Conservation (phyloP, 2,888 invertebrate species). For the Sialis lutaria region DNA sequence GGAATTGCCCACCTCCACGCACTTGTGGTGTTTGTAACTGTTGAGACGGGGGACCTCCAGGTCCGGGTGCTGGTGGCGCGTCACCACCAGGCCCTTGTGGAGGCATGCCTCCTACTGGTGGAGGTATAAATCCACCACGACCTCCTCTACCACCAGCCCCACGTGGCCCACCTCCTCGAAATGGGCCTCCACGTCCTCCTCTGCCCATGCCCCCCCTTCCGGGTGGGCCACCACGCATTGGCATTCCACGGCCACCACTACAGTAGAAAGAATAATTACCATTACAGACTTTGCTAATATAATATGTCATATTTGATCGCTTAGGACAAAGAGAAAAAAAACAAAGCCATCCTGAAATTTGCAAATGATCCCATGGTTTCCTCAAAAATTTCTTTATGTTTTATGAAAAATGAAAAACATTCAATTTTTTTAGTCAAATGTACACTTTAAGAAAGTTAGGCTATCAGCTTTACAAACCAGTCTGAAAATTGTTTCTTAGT, state of each 20-base stretch:
- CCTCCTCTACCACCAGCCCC: slow-evolving; percentile 12
- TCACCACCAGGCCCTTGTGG: slow-evolving; percentile 7
- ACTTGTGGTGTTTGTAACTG: neutral
- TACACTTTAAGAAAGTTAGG: no score
- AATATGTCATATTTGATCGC: no score
- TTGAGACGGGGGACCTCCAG: neutral
- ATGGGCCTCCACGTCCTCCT: slow-evolving; percentile 13
- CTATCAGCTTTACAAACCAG: no score
- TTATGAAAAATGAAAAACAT: no score
- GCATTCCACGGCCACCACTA: slow-evolving; percentile 6
- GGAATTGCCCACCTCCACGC: slow-evolving; percentile 10
- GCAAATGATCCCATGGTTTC: no score
- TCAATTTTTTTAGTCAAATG: no score
- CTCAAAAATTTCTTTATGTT: no score
- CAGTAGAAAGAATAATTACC: neutral
- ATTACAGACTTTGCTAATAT: no score
- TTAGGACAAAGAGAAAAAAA: no score
- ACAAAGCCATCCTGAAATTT: no score
- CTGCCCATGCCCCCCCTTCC: slow-evolving; percentile 10
- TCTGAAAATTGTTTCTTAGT: no score
- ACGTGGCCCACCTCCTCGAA: slow-evolving; percentile 11
- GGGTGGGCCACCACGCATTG: slow-evolving; percentile 9
- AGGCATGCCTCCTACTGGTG: slow-evolving; percentile 6
- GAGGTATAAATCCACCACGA: slow-evolving; percentile 9
- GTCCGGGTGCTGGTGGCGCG: slow-evolving; percentile 6